phyloP scores from a whole-genome alignment of 2,797 vertebrate species.

The Anableps anableps region DNA sequence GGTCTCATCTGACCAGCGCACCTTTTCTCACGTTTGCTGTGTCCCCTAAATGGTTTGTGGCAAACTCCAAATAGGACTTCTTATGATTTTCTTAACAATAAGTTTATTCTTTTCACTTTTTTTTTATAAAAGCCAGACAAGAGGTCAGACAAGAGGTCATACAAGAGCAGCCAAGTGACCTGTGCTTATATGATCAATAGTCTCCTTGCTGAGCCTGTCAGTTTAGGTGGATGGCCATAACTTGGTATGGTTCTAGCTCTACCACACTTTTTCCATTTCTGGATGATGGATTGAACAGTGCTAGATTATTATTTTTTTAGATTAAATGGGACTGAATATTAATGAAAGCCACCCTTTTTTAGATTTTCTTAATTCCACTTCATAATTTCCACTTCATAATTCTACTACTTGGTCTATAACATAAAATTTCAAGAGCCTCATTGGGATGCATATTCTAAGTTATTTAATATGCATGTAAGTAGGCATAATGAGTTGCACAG shows the following conservation, averaged over 20 bases:
- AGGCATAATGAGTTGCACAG: not conserved
- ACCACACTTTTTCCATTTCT: not conserved
- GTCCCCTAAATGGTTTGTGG: not conserved
- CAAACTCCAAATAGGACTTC: not conserved
- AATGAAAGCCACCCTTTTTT: not conserved
- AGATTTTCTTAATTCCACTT: not conserved
- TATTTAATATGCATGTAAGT: not conserved
- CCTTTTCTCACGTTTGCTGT: not conserved
- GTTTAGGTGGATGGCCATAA: not conserved
- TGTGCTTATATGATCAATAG: not conserved
- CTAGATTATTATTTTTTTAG: not conserved
- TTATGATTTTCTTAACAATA: not conserved
- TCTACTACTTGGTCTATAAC: not conserved
- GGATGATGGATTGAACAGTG: not conserved
- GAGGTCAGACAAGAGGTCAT: constrained; percentile 6
- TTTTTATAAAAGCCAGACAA: not conserved
- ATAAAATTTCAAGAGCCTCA: not conserved
- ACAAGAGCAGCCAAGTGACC: not conserved
- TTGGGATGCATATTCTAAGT: not conserved
- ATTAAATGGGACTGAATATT: no score
- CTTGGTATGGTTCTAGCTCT: not conserved
- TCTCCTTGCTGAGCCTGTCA: not conserved
- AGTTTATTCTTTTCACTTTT: not conserved
- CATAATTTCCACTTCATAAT: not conserved
- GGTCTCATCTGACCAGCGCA: not conserved